phyloP scores from a whole-genome alignment of 2,113 vertebrate genomes.

The Struthidea cinerea region DNA sequence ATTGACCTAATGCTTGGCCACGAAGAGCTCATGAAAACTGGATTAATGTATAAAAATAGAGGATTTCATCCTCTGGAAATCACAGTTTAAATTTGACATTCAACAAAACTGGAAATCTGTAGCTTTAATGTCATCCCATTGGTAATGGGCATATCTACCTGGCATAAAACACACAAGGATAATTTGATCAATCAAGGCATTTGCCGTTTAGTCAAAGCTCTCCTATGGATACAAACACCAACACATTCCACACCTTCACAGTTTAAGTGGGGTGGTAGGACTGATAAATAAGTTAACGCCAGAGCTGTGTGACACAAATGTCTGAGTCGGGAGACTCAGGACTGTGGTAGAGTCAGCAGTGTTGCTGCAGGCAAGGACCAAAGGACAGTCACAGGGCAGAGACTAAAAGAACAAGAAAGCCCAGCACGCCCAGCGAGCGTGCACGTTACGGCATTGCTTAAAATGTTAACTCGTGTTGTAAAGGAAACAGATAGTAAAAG shows the following conservation, averaged over 20 bases:
- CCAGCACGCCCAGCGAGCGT: rapidly evolving
- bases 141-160: background rate
- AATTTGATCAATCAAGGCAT: background rate
- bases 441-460: background rate
- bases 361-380: background rate
- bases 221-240: background rate
- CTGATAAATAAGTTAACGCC: background rate
- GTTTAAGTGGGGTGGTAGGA: background rate
- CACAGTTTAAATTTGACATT: background rate
- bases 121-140: background rate
- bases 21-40: background rate
- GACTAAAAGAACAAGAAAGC: background rate
- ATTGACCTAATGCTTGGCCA: background rate
- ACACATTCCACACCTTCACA: background rate
- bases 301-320: background rate
- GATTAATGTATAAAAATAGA: background rate
- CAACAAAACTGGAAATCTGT: background rate
- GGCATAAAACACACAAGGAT: background rate
- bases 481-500: background rate
- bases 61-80: background rate
- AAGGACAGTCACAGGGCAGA: background rate
- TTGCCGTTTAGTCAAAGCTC: background rate
- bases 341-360: background rate
- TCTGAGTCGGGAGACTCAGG: background rate
- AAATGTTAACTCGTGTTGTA: background rate